Evolutionary conservation across 2,888 invertebrate genomes (phyloP).

Genomic region (Dicyrtomina minuta): DNA sequence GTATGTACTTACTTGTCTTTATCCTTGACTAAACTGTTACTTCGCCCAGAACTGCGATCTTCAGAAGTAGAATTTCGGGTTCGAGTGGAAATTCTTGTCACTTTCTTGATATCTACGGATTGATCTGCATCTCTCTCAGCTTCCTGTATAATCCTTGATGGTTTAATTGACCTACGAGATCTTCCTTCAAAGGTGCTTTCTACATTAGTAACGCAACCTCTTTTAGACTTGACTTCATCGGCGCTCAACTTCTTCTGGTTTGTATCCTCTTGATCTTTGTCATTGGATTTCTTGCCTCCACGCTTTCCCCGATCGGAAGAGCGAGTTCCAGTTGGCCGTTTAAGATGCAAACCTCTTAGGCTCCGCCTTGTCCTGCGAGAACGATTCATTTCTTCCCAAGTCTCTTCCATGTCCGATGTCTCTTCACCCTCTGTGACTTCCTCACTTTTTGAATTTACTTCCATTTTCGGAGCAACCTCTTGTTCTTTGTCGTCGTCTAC

Average conservation of each 20-base stretch:
- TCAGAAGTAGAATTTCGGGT: conserved; percentile 15
- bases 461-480: not conserved
- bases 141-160: too few relatives aligned
- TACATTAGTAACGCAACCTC: not conserved
- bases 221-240: not conserved
- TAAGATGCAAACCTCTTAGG: too few relatives aligned
- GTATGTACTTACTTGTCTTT: conserved; percentile 14
- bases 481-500: not conserved
- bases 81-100: not conserved
- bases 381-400: too few relatives aligned
- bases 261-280: not conserved
- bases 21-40: conserved; percentile 5
- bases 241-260: not conserved
- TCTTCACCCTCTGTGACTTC: not conserved
- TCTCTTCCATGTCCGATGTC: too few relatives aligned
- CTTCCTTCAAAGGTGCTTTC: not conserved
- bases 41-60: not conserved
- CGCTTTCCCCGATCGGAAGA: not conserved
- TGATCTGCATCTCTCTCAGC: not conserved
- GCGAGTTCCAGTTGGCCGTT: too few relatives aligned
- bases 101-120: not conserved
- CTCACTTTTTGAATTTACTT: not conserved
- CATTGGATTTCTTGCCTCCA: not conserved
- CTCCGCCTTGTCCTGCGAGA: too few relatives aligned
- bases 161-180: conserved; percentile 14